Conservation (phyloP, 2,113 vertebrate species). For the Ptilorrhoa leucosticta region DNA sequence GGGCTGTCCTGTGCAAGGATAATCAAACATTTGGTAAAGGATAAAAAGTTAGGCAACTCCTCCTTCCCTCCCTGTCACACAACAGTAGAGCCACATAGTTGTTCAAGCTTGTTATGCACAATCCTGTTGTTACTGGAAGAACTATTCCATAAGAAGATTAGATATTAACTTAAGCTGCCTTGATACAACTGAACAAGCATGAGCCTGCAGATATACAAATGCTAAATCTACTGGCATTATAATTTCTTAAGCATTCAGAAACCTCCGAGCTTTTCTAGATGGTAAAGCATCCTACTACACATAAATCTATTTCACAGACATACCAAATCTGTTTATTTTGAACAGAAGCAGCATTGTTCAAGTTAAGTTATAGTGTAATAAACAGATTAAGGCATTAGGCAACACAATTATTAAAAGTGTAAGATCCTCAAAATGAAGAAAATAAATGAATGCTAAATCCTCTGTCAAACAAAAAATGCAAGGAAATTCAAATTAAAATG, state of each 20-base stretch:
- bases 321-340: slow-evolving; percentile 35
- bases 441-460: slow-evolving; percentile 22
- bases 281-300: slow-evolving; percentile 38
- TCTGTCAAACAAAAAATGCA: slow-evolving; percentile 59
- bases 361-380: slow-evolving; percentile 26
- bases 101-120: slow-evolving; percentile 42
- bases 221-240: slow-evolving; percentile 62
- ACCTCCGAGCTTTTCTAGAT: slow-evolving; percentile 39
- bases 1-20: neutral
- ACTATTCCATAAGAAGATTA: slow-evolving; percentile 68
- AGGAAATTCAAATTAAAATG: slow-evolving; percentile 79
- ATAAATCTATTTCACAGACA: slow-evolving; percentile 38
- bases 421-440: slow-evolving; percentile 53
- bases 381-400: slow-evolving; percentile 63
- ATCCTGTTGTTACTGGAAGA: slow-evolving; percentile 46
- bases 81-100: neutral
- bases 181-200: slow-evolving; percentile 63
- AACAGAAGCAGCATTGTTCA: slow-evolving; percentile 37
- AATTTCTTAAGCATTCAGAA: slow-evolving; percentile 68
- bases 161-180: slow-evolving; percentile 67
- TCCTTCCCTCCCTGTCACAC: neutral
- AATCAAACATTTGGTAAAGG: neutral
- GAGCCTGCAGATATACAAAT: slow-evolving; percentile 64
- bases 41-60: neutral
- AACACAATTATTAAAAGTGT: slow-evolving; percentile 69